Base-by-base conservation (phyloP, 2,888 invertebrate genomes). In the Macrosiphum euphorbiae region DNA sequence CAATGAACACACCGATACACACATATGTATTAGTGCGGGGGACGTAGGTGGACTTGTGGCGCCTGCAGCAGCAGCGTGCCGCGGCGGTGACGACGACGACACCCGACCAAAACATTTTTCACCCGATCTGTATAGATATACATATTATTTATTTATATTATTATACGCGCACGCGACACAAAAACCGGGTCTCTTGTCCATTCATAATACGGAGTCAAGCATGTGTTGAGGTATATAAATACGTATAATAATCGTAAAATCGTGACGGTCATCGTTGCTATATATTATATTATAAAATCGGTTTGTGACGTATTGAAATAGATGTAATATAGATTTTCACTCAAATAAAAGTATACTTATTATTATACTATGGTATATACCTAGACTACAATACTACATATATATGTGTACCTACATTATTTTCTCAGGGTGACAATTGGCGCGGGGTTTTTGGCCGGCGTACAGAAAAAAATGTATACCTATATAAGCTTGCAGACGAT, bases 11-110 rank as follows among this genome's bases (percentile, higher is more conserved):
- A 67, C 26, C 26, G 26, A 58, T 13, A 67, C 67, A 26, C 67
- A n/a, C 85, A 5, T 52, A 20, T 8, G 87, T 52, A 20, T 52
- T 50, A 20, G 13, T 41, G 44, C 20, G 26, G 41, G 85, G 16
- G 55, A 41, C 85, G 91, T 85, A 86, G 85, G 86, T 86, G 91
- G 86, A 91, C 86, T 91, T 24, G 91, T 91, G 91, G 91, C 91
- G 91, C 91, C 91, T 86, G 41, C 35, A 78, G 78, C 78, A 78
- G 78, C 78, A 78, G 78, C 35, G 50, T 78, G 78, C n/a, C 35
- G 52, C 44, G 44, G 90, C n/a, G 67, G 47, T 28, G 84, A n/a
- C 88, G n/a, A 78, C 78, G 78, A 35, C 58, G 35, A 90, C 55
- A 90, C 55, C 35, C 90, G 35, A 84, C 47, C 41, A 52, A 52